Base-by-base conservation (phyloP, 1,140 invertebrate genomes). In the Archegozetes longisetosus region DNA sequence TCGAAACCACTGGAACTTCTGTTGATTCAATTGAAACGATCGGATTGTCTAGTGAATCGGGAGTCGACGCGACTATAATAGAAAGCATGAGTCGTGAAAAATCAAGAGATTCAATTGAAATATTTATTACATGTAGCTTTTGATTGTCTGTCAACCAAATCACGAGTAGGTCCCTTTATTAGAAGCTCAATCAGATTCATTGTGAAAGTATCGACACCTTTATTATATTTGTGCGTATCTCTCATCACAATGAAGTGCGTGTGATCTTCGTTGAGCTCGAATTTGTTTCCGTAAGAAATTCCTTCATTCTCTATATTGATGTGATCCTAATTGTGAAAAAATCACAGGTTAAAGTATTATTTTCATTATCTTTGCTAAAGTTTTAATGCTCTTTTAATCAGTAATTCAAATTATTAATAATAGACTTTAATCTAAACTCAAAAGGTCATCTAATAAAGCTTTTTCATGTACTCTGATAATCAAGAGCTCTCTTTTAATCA, bases 1-100 rank as follows among this genome's bases (percentile, higher is more conserved):
- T 64, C 4, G 72, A 72, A 2, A 76, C 67, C 22, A 75, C 68
- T 14, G 74, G 74, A 2, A 72, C 65, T 51, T 68, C 66, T 23
- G 60, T 51, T 3, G 50, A 14, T 14, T n/a, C 28, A 25, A 23
- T 25, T 22, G 13, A 6, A n/a, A n/a, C n/a, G 6, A n/a, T 4
- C 50, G 50, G 53, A 28, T 17, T 24, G 40, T 47, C 27, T 29
- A 25, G 13, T 20, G 40, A 4, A 2, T 47, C 2, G 22, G 27
- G 22, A 28, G 27, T 47, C 28, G 28, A 53, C 17, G 25, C 14
- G 53, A 3, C 3, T 29, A 12, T 51, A 23, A 17, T 28, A 13
- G 32, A 53, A 22, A 9, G 25, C 9, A 22, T 22, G 4, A 9
- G 25, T 28, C 17, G 25, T 53, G 26, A 51, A 51, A 51, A 51